Percentiles rank a stretch among this genome's conserved stretches.
Conservation (phyloP, 2,888 invertebrate genomes). For the Drosophila mimetica region DNA sequence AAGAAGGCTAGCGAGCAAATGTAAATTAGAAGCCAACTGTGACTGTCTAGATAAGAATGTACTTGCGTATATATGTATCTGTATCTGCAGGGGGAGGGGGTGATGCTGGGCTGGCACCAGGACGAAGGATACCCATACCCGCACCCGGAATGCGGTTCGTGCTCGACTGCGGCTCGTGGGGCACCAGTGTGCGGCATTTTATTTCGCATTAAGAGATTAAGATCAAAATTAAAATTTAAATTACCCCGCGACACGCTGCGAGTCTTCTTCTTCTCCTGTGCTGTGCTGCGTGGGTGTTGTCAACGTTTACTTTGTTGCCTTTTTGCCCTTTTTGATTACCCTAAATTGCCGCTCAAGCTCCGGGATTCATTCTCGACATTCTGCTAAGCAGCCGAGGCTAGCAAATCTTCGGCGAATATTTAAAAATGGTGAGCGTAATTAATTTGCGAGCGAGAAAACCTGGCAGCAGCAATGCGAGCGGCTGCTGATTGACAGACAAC, state of each 20-base stretch:
- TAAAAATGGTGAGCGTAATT: slow-evolving; percentile 53
- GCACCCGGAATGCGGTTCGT: slow-evolving; percentile 47
- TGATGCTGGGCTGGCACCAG: slow-evolving; percentile 20
- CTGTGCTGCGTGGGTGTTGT: slow-evolving; percentile 20
- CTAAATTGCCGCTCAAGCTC: slow-evolving; percentile 62
- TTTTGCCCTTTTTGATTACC: slow-evolving; percentile 46
- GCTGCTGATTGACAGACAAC: slow-evolving; percentile 79
- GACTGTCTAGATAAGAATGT: slow-evolving; percentile 39
- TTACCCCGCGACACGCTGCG: slow-evolving; percentile 75
- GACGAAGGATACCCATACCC: slow-evolving; percentile 13
- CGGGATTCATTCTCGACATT: neutral
- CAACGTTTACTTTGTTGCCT: slow-evolving; percentile 45
- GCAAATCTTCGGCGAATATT: slow-evolving; percentile 22
- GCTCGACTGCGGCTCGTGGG: slow-evolving; percentile 52
- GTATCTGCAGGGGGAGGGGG: neutral
- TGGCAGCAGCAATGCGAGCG: slow-evolving; percentile 43
- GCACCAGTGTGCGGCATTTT: slow-evolving; percentile 84
- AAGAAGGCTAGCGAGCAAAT: slow-evolving; percentile 40
- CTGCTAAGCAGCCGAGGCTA: neutral
- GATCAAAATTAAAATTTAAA: slow-evolving; percentile 85
- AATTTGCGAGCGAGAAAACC: slow-evolving; percentile 50
- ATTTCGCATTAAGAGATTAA: slow-evolving; percentile 85
- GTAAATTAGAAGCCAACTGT: slow-evolving; percentile 67
- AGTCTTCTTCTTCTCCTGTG: slow-evolving; percentile 6
- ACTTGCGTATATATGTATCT: slow-evolving; percentile 27